A percentile compares a stretch with the other conserved stretches of the same genome.
Evolutionary conservation across 2,888 invertebrate genomes (phyloP).

Genomic region (Maniola hyperantus): DNA sequence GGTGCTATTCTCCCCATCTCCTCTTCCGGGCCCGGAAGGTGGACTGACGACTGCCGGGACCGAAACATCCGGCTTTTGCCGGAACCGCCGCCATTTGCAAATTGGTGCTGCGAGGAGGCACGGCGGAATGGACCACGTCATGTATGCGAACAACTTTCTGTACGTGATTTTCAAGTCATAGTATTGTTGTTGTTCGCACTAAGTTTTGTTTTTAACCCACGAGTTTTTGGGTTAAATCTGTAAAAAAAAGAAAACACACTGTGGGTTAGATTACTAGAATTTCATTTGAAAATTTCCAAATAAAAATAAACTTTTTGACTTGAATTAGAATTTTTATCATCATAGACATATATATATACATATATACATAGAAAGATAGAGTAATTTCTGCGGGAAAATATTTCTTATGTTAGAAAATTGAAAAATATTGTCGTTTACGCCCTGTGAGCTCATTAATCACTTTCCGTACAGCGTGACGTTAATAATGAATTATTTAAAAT

Average conservation of each 20-base stretch:
- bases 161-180: slow-evolving; percentile 42
- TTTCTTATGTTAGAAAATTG: too few species aligned
- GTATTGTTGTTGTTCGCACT: slow-evolving; percentile 28
- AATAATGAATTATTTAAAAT: too few species aligned
- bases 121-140: slow-evolving; percentile 84
- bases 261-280: background rate
- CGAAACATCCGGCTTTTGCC: slow-evolving; percentile 74
- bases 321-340: too few species aligned
- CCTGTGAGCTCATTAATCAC: too few species aligned
- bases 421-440: too few species aligned
- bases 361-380: too few species aligned
- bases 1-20: slow-evolving; percentile 84
- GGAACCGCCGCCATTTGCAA: slow-evolving; percentile 74
- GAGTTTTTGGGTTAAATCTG: slow-evolving; percentile 26
- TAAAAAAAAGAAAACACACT: slow-evolving; percentile 27
- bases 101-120: slow-evolving; percentile 79
- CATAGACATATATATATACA: too few species aligned
- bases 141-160: slow-evolving; percentile 45
- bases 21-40: slow-evolving; percentile 84
- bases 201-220: background rate
- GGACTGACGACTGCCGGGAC: slow-evolving; percentile 85
- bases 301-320: too few species aligned
- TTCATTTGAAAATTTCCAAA: background rate
- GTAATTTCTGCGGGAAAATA: too few species aligned
- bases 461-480: too few species aligned